Conservation (phyloP, 2,888 invertebrate genomes). For the Trypoxylon attenuatum region DNA sequence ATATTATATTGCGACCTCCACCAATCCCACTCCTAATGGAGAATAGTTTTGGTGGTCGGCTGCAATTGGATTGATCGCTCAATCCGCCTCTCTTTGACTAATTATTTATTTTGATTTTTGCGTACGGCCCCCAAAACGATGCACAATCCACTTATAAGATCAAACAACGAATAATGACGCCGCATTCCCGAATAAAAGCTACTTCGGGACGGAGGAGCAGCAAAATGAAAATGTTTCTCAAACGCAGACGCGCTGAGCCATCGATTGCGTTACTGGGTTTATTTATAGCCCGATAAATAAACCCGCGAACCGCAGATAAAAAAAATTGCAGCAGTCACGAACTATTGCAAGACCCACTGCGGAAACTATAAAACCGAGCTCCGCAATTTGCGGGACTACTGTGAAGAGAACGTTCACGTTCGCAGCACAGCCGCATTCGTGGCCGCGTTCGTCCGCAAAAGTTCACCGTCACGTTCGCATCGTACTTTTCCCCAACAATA, state of each 20-base stretch:
- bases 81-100: no score
- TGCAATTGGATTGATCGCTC: neutral
- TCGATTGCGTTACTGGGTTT: no score
- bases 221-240: no score
- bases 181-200: no score
- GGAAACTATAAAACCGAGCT: conserved; percentile 18
- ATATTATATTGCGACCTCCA: neutral
- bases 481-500: conserved; percentile 15
- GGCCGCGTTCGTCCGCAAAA: conserved; percentile 20
- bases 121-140: no score
- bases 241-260: no score
- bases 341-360: neutral
- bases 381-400: conserved; percentile 1
- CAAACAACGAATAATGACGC: no score
- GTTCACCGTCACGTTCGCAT: conserved; percentile 11
- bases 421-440: no score
- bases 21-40: neutral
- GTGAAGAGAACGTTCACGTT: no score
- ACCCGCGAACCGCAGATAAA: no score
- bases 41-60: neutral
- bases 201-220: no score
- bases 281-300: neutral
- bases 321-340: conserved; percentile 3
- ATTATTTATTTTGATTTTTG: conserved; percentile 1
- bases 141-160: no score